Evolutionary conservation across 2,888 invertebrate genomes (phyloP), one percentile per base, ranked within the genome.

Genomic region (Pseudanteris insignis): DNA sequence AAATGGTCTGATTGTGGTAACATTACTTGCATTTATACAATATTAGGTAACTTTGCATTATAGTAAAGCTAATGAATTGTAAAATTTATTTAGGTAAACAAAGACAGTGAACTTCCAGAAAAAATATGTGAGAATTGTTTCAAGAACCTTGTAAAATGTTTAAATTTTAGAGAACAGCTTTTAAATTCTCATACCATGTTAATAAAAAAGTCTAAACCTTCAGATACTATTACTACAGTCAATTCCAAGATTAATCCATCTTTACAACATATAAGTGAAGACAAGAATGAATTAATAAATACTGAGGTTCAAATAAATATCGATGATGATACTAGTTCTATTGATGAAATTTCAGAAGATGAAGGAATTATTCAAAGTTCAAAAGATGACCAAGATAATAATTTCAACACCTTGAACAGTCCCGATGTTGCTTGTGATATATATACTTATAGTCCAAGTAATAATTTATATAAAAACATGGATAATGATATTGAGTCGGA

Each of bases 41-140:
- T n/a, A n/a, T n/a, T n/a, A n/a, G n/a, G n/a, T n/a, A n/a, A n/a
- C n/a, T 26, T 26, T 26, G 5, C 9, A n/a, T 9, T 26, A n/a
- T n/a, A n/a, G n/a, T n/a, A n/a, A n/a, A n/a, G n/a, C n/a, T 18
- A 6, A 18, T 18, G 18, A 18, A 18, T 18, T 18, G 6, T 4
- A 18, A 26, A n/a, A 2, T 26, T 26, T 26, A 36, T 44, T 25
- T 11, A 44, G 37, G 13, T 37, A 5, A 18, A 8, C 9, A 46
- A 43, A 26, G 5, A n/a, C 4, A 33, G 37, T 10, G 21, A 14
- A 21, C 11, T 38, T 2, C 12, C 47, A 12, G 37, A 83, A 57
- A 70, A 70, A 3, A 70, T 84, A 43, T 85, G 84, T 60, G 76
- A 81, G 25, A 65, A 77, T 32, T 85, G 84, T 69, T 63, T 55